Percentiles rank a stretch among this genome's conserved stretches.
Evolutionary conservation across 2,797 vertebrate genomes (phyloP).

Genomic region (Caiman crocodilus): DNA sequence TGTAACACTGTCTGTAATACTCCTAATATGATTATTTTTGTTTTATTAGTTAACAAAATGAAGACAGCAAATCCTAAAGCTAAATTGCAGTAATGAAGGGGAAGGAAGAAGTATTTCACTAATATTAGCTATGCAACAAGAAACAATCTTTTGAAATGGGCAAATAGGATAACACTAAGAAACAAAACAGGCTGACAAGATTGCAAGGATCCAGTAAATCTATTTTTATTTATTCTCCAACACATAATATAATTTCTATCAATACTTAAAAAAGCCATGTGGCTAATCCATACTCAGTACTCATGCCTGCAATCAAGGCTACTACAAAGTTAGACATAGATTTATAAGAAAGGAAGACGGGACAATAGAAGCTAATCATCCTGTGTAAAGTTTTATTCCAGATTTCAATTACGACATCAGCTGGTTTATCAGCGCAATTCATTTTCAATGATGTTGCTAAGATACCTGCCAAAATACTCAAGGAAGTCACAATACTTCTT

Average conservation of each 20-base stretch:
- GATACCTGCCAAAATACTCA: neutral
- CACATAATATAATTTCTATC: neutral
- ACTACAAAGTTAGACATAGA: neutral
- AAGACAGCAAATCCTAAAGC: slow-evolving; percentile 3
- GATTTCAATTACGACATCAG: slow-evolving; percentile 15
- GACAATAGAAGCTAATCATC: neutral
- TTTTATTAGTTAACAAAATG: slow-evolving; percentile 46
- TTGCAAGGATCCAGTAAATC: too few relatives aligned
- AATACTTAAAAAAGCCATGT: neutral
- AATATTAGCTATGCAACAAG: neutral
- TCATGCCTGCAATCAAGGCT: neutral
- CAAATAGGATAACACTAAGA: neutral
- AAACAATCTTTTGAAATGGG: neutral
- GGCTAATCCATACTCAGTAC: neutral
- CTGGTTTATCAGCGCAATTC: neutral
- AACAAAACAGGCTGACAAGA: neutral
- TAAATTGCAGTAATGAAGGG: neutral
- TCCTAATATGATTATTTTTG: slow-evolving; percentile 47
- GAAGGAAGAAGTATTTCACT: neutral
- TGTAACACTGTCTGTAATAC: slow-evolving; percentile 46
- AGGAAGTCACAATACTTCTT: neutral
- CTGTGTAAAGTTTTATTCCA: neutral
- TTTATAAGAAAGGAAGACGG: neutral
- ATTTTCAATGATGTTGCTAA: neutral
- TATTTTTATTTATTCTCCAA: neutral